These are phyloP conservation scores for Marcusenius ussheri DNA, from an alignment of 2,113 vertebrate species.

Conservation along the genomic window DNA sequence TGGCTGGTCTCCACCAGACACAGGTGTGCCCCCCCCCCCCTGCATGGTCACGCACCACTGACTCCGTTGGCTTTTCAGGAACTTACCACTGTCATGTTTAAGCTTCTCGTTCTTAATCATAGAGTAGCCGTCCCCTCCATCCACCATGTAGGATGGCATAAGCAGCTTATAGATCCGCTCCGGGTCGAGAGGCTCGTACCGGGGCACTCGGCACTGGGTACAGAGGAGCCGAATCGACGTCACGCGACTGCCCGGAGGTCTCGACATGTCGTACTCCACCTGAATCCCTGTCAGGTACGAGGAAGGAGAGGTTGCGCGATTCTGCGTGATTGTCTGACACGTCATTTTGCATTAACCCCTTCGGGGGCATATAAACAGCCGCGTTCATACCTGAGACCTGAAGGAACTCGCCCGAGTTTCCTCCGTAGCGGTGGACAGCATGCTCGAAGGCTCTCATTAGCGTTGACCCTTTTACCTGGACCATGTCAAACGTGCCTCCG, in stretches of 20 bases:
- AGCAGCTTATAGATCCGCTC: conserved; percentile 65
- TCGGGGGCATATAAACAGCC: background rate
- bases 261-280: conserved; percentile 69
- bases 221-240: conserved; percentile 67
- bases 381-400: conserved; percentile 77
- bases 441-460: conserved; percentile 79
- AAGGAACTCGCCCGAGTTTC: conserved; percentile 76
- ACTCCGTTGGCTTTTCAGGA: background rate
- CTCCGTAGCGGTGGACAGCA: conserved; percentile 68
- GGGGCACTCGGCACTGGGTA: conserved; percentile 71
- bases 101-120: conserved; percentile 69
- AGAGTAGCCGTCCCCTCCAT: conserved; percentile 73
- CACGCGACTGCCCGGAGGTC: conserved; percentile 55
- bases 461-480: conserved; percentile 74
- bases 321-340: background rate
- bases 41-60: background rate
- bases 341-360: background rate
- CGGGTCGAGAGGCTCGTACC: conserved; percentile 61
- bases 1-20: background rate
- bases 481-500: conserved; percentile 78
- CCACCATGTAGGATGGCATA: conserved; percentile 67
- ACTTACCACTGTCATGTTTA: conserved; percentile 78
- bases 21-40: background rate
- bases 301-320: background rate
- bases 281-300: conserved; percentile 64